These are phyloP conservation scores for Hoplias malabaricus DNA, from an alignment of 2,113 vertebrate genomes.

Conservation along the genomic window DNA sequence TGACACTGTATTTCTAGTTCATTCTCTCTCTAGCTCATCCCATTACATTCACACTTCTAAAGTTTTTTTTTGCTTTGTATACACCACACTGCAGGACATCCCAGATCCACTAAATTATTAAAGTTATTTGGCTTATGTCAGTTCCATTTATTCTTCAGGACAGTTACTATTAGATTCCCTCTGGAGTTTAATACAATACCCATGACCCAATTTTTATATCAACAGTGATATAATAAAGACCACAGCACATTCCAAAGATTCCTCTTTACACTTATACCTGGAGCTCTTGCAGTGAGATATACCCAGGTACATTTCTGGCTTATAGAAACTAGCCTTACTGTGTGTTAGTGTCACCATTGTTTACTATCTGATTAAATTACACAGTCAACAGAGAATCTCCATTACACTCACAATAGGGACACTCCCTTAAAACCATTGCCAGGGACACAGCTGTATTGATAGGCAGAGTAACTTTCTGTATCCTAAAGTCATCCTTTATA, in stretches of 20 bases:
- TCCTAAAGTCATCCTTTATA: no score
- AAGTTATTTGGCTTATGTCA: neutral
- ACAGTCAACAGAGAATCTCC: neutral
- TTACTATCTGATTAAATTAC: neutral
- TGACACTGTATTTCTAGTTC: neutral
- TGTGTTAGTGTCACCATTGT: neutral
- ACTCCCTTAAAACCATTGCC: neutral
- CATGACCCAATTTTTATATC: neutral
- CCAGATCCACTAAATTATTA: neutral
- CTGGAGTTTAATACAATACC: neutral
- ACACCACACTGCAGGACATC: neutral
- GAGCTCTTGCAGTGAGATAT: neutral
- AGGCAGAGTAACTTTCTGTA: neutral
- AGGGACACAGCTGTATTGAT: neutral
- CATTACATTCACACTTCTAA: neutral
- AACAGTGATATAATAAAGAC: neutral
- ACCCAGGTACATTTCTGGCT: neutral
- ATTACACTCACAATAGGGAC: neutral
- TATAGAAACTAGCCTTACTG: neutral
- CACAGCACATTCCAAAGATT: neutral
- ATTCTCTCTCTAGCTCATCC: neutral
- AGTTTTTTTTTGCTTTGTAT: neutral
- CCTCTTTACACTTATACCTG: neutral
- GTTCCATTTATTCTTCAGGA: neutral
- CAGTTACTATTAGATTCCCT: neutral